These are phyloP conservation scores for Macrosoma leucophasiata DNA, from an alignment of 2,888 invertebrate genomes.

Conservation along the genomic window DNA sequence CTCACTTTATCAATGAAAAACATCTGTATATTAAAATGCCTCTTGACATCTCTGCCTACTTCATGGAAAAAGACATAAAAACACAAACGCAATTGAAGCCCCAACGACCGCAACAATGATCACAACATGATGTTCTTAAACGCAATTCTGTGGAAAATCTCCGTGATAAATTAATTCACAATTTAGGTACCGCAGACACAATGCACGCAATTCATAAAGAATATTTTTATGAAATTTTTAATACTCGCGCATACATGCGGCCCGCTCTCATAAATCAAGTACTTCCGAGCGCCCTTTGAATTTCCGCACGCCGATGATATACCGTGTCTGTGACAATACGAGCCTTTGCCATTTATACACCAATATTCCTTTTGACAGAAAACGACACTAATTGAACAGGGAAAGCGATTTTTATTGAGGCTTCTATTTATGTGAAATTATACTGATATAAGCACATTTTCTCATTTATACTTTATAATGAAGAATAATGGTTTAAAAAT, in stretches of 20 bases:
- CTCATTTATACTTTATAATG: too few relatives aligned
- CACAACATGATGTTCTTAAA: too few relatives aligned
- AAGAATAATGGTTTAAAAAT: too few relatives aligned
- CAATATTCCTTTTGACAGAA: slow-evolving; percentile 56
- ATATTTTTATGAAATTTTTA: slow-evolving; percentile 68
- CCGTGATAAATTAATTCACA: slow-evolving; percentile 33
- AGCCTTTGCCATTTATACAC: slow-evolving; percentile 47
- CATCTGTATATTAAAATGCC: slow-evolving; percentile 65
- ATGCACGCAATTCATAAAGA: slow-evolving; percentile 53
- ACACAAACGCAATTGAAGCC: slow-evolving; percentile 65
- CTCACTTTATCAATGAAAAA: slow-evolving; percentile 38
- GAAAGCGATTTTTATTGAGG: slow-evolving; percentile 28
- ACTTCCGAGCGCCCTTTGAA: slow-evolving; percentile 66
- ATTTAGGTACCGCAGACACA: slow-evolving; percentile 27
- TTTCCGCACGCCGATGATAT: slow-evolving; percentile 60
- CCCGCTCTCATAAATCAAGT: slow-evolving; percentile 70
- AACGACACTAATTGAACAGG: slow-evolving; percentile 52
- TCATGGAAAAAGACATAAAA: slow-evolving; percentile 66
- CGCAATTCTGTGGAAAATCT: slow-evolving; percentile 32
- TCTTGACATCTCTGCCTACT: slow-evolving; percentile 56
- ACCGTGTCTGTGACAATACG: slow-evolving; percentile 62
- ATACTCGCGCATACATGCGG: slow-evolving; percentile 59
- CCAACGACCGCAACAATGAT: slow-evolving; percentile 58
- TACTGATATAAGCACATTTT: too few relatives aligned
- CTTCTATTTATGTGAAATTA: too few relatives aligned